These are phyloP conservation scores for Apis florea DNA, from an alignment of 1,140 invertebrate species.

Conservation along the genomic window DNA sequence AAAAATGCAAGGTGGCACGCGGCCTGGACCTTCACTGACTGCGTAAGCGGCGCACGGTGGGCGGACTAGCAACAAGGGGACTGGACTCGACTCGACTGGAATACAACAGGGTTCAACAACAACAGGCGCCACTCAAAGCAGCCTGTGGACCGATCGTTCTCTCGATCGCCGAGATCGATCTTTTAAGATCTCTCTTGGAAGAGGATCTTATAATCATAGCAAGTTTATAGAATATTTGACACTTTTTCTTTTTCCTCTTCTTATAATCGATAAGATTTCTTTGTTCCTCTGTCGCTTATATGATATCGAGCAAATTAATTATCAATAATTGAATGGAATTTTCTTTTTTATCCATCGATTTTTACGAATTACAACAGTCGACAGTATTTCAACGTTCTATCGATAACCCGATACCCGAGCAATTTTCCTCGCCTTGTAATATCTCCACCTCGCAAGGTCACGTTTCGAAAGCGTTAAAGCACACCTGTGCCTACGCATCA, in stretches of 20 bases:
- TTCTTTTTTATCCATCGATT: too few species aligned
- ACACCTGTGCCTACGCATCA: constrained; percentile 6
- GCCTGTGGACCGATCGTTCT: neutral
- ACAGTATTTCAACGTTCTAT: too few species aligned
- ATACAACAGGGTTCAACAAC: constrained; percentile 45
- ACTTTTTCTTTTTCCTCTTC: too few species aligned
- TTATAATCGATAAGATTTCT: too few species aligned
- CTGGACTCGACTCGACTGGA: constrained; percentile 57
- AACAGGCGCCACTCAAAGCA: constrained; percentile 59
- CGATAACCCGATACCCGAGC: too few species aligned
- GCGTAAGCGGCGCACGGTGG: constrained; percentile 60
- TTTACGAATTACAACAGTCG: too few species aligned
- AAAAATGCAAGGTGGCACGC: constrained; percentile 75
- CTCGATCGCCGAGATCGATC: neutral
- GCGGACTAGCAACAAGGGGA: constrained; percentile 68
- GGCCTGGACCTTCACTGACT: constrained; percentile 68
- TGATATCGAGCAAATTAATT: too few species aligned
- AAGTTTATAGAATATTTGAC: too few species aligned
- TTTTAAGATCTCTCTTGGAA: too few species aligned
- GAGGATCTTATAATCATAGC: too few species aligned
- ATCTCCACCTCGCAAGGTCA: neutral
- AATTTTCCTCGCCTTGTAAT: neutral
- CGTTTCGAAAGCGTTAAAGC: neutral
- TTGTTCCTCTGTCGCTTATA: too few species aligned
- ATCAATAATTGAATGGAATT: too few species aligned